Conservation (phyloP, 2,113 vertebrate genomes). For the Pontoporia blainvillei region DNA sequence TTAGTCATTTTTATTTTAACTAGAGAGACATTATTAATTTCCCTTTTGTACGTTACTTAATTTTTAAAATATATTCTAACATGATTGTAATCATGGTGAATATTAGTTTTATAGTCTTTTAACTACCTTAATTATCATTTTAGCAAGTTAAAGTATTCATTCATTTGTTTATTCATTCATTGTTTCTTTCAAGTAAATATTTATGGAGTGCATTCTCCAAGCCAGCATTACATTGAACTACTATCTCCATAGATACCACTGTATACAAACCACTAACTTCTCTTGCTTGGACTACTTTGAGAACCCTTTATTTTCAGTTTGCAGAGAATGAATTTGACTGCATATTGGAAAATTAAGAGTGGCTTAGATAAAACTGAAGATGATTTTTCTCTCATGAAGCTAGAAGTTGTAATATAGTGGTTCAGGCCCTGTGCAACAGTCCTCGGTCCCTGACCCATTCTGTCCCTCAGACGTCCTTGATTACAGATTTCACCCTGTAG, state of each 20-base stretch:
- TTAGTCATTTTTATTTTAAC: neutral
- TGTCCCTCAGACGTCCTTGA: neutral
- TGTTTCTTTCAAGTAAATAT: neutral
- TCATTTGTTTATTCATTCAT: neutral
- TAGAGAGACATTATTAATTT: neutral
- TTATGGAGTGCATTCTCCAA: neutral
- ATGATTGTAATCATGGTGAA: neutral
- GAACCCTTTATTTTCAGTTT: neutral
- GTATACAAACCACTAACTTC: neutral
- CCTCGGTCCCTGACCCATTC: neutral
- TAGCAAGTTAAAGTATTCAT: neutral
- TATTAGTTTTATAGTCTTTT: neutral
- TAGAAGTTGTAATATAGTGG: neutral
- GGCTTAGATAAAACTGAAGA: neutral
- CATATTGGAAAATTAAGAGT: neutral
- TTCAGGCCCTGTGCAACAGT: neutral
- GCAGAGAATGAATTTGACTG: neutral
- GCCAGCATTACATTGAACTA: neutral
- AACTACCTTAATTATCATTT: neutral
- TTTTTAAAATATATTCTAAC: neutral
- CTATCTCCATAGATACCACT: neutral
- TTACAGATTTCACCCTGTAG: neutral
- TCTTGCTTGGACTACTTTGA: neutral
- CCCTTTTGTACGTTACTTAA: neutral
- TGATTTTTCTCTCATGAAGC: constrained; percentile 10